Base-by-base conservation (phyloP, 2,888 invertebrate genomes). In the Crematogaster levior region DNA sequence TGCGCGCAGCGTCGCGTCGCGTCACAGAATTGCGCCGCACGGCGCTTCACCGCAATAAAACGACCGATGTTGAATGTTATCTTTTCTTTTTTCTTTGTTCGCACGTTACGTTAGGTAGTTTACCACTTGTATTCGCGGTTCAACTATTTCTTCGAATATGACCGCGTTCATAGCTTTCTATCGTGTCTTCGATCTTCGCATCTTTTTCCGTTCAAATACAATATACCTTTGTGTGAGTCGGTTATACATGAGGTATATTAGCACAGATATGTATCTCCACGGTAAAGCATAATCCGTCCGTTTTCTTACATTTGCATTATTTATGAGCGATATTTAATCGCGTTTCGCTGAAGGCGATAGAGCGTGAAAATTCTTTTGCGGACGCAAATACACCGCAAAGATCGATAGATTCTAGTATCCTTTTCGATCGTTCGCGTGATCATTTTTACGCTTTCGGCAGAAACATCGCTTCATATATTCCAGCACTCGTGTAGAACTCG, bases 1-100 rank as follows among this genome's bases (percentile, higher is more conserved):
- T 86, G 89, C 83, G 81, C 34, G 58, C 21, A 7, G 43, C 82
- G 82, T 84, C 86, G 63, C 60, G 56, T 61, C 61, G 73, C 74
- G 51, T 70, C 77, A 87, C 58, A 53, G 85, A 83, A 83, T 87
- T 72, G 65, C 81, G 56, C 43, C 60, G 70, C 40, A 34, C 61
- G 37, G 34, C 48, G 46, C 18, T 27, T 40, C 15, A 7, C 2
- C 34, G 56, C 18, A 43, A 56, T 66, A 77, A 77, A 56, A 77
- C 21, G 51, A 68, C 40, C 43, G 43, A 15, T 73, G 37, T 48
- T 53, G n/a, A 40, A 66, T 53, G 65, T 53, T 43, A 66, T 66
- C 66, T 75, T 27, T 27, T 73, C 58, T 73, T 60, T 60, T 27
- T 24, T 51, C 37, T 37, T 75, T 75, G 51, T 63, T 75, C 37